Evolutionary conservation across 1,140 invertebrate species (phyloP), one percentile per base, ranked within the genome.

Genomic region (Brachionus koreanus): DNA sequence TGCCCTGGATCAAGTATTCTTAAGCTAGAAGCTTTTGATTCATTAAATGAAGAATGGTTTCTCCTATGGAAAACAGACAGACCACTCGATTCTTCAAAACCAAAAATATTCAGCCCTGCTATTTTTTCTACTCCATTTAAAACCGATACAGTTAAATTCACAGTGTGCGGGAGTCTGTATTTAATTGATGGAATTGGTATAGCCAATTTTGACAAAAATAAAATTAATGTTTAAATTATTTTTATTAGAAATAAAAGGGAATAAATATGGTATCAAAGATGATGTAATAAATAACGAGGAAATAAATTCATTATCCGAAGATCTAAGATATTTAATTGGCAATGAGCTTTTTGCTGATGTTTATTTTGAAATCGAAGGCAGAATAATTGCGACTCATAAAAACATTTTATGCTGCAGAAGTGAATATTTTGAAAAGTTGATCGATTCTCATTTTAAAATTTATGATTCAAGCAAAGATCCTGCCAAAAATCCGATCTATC

Each of bases 321-420:
- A 79, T 33, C 39, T 79, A 19, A 19, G 16, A 6, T 37, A 25
- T 37, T 23, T 79, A 12, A 57, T 79, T 42, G 29, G 19, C n/a
- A 79, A 79, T 43, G 57, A 79, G 23, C 12, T 79, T 10, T 79
- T 79, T 42, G 76, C 76, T 13, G 76, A 79, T 42, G 76, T 79
- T 61, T 65, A 79, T 65, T 79, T 79, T 65, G 76, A 79, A 61
- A 46, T 79, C 2, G 76, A 79, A 23, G 76, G 57, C 13, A 79
- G 57, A 52, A 3, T 79, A 13, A 42, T 79, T 23, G 16, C 76
- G 16, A 46, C 76, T 9, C 76, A 79, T 49, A 19, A 33, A 13
- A 79, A 79, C 25, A 79, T 79, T 29, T 42, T 79, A 23, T 6
- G n/a, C 19, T 61, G 33, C 57, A 25, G 76, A 37, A 79, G 76